Conservation (phyloP, 2,888 invertebrate genomes). For the Corythucha ciliata region DNA sequence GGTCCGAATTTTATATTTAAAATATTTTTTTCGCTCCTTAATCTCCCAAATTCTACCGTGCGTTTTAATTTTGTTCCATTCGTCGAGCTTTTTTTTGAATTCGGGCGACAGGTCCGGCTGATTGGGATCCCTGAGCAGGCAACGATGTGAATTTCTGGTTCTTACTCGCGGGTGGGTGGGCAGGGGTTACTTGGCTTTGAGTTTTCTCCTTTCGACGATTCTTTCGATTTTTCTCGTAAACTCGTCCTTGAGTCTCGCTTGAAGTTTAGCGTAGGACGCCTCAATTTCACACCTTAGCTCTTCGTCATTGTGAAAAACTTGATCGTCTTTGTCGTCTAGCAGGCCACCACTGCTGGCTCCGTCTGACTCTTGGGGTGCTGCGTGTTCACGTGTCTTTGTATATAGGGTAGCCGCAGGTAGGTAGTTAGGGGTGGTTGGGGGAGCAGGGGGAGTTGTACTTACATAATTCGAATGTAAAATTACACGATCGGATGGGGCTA, state of each 20-base stretch:
- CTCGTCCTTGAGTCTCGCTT: constrained; percentile 60
- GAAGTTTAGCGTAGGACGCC: constrained; percentile 60
- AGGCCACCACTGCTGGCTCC: constrained; percentile 43
- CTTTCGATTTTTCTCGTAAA: constrained; percentile 41
- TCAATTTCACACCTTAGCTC: constrained; percentile 56
- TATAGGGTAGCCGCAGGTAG: not conserved
- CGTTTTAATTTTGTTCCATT: constrained; percentile 67
- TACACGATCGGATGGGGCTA: constrained; percentile 52
- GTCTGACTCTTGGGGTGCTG: constrained; percentile 33
- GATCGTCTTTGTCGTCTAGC: constrained; percentile 40
- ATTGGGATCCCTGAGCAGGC: no score
- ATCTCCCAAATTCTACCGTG: constrained; percentile 24
- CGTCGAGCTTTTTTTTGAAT: constrained; percentile 72
- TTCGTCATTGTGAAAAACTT: constrained; percentile 28
- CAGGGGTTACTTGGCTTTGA: no score
- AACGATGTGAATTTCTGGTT: no score
- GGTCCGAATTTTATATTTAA: constrained; percentile 51
- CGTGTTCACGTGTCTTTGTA: not conserved
- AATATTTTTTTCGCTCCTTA: constrained; percentile 34
- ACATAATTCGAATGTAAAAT: constrained; percentile 57
- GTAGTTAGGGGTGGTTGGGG: not conserved
- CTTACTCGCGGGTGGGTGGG: no score
- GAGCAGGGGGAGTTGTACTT: constrained; percentile 34
- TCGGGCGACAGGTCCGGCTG: constrained; percentile 67
- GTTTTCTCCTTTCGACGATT: constrained; percentile 1